Percentiles rank a stretch among this genome's conserved stretches.
phyloP scores from a whole-genome alignment of 2,888 invertebrate genomes.

The Pogonocherus hispidulus region DNA sequence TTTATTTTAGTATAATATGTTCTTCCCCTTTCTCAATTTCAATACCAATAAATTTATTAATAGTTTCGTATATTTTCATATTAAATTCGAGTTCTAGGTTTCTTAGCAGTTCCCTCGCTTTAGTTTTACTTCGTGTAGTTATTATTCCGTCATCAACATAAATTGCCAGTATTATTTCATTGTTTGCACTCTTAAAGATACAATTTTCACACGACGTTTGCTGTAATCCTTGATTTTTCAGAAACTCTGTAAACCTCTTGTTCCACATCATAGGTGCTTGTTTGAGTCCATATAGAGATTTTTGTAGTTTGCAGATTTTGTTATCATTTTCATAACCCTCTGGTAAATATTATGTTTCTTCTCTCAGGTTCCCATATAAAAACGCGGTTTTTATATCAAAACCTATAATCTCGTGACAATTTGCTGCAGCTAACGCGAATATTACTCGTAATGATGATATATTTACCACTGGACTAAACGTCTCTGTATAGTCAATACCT shows the following conservation, averaged over 20 bases:
- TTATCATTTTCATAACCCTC: constrained; percentile 2
- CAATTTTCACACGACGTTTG: neutral
- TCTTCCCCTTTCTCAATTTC: too few relatives aligned
- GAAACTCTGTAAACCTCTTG: constrained; percentile 26
- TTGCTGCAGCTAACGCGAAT: neutral
- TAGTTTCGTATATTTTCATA: neutral
- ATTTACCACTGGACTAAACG: constrained; percentile 16
- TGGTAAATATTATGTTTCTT: constrained; percentile 7
- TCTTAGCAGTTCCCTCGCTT: neutral
- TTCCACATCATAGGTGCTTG: constrained; percentile 38
- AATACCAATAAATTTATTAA: too few relatives aligned
- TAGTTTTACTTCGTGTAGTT: neutral
- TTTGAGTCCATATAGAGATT: constrained; percentile 39
- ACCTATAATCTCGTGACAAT: neutral
- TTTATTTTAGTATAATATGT: too few relatives aligned
- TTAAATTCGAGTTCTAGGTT: neutral
- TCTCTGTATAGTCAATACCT: constrained; percentile 13
- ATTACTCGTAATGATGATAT: constrained; percentile 1
- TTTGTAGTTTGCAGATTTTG: constrained; percentile 35
- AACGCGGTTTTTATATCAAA: constrained; percentile 18
- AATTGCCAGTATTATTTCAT: neutral
- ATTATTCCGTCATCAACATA: constrained; percentile 19
- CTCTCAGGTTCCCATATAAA: constrained; percentile 3
- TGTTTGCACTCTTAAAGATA: neutral
- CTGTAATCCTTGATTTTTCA: neutral